Conservation (phyloP, 2,113 vertebrate genomes). For the Podarcis raffonei region DNA sequence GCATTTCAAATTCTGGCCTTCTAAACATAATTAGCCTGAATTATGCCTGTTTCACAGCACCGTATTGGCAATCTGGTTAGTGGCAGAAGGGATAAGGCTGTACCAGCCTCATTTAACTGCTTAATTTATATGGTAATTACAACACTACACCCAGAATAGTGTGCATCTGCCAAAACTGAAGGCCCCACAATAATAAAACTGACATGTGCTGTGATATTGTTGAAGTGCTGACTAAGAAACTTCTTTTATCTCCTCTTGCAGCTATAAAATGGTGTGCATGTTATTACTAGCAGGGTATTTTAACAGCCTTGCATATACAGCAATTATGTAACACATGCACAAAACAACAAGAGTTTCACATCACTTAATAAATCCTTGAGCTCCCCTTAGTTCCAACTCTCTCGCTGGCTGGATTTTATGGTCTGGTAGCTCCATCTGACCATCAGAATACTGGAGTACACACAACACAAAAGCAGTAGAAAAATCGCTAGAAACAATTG, state of each 20-base stretch:
- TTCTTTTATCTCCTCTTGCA: constrained; percentile 78
- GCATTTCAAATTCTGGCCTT: constrained; percentile 64
- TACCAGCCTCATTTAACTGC: constrained; percentile 70
- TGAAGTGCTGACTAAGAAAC: constrained; percentile 79
- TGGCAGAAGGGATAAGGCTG: constrained; percentile 65
- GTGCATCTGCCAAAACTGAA: constrained; percentile 76
- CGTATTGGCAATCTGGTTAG: constrained; percentile 64
- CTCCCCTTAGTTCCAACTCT: constrained; percentile 74
- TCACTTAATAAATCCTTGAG: constrained; percentile 80
- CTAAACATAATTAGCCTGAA: constrained; percentile 57
- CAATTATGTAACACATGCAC: constrained; percentile 81
- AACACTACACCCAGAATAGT: constrained; percentile 70
- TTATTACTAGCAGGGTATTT: constrained; percentile 80
- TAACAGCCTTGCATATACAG: constrained; percentile 80
- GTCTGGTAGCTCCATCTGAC: constrained; percentile 78
- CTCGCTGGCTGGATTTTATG: constrained; percentile 81
- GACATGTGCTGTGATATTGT: constrained; percentile 70
- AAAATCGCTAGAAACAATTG: constrained; percentile 69
- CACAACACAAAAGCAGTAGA: constrained; percentile 65
- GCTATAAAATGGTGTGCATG: constrained; percentile 75
- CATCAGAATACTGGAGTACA: constrained; percentile 71
- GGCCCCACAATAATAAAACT: constrained; percentile 74
- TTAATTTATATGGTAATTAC: constrained; percentile 83
- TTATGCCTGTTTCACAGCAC: constrained; percentile 70
- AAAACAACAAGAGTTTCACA: constrained; percentile 81